A percentile compares a stretch with the other conserved stretches of the same genome.
phyloP scores from a whole-genome alignment of 2,797 vertebrate genomes.

The Telmatherina bonti region DNA sequence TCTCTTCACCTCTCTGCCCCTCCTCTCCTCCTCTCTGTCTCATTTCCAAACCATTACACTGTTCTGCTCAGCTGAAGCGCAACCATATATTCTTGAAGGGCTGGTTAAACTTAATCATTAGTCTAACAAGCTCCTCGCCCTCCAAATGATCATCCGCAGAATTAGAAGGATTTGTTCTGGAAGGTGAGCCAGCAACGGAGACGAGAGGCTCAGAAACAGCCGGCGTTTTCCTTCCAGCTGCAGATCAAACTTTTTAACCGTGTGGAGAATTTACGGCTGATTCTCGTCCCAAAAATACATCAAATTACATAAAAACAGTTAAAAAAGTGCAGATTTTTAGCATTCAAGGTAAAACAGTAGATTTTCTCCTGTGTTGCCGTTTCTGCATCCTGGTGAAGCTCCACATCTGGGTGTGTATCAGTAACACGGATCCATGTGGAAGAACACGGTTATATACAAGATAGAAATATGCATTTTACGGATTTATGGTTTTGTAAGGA shows the following conservation, averaged over 20 bases:
- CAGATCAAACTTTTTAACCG: conserved; percentile 4
- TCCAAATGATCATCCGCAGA: conserved; percentile 94
- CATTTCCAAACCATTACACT: conserved; percentile 95
- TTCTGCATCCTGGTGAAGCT: too few relatives aligned
- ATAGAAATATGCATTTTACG: too few relatives aligned
- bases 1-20: conserved; percentile 76
- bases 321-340: too few relatives aligned
- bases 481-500: too few relatives aligned
- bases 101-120: conserved; percentile 99
- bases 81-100: conserved; percentile 98
- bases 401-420: too few relatives aligned
- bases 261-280: too few relatives aligned
- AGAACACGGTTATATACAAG: too few relatives aligned
- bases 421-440: too few relatives aligned
- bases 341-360: too few relatives aligned
- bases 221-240: conserved; percentile 8
- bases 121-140: conserved; percentile 94
- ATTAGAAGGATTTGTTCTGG: conserved; percentile 94
- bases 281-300: too few relatives aligned
- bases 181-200: conserved; percentile 91
- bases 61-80: conserved; percentile 93
- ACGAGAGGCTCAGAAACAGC: conserved; percentile 75
- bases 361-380: too few relatives aligned
- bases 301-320: too few relatives aligned
- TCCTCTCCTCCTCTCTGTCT: conserved; percentile 69